Base-by-base conservation (phyloP, 2,113 vertebrate species). In the Anhinga anhinga region DNA sequence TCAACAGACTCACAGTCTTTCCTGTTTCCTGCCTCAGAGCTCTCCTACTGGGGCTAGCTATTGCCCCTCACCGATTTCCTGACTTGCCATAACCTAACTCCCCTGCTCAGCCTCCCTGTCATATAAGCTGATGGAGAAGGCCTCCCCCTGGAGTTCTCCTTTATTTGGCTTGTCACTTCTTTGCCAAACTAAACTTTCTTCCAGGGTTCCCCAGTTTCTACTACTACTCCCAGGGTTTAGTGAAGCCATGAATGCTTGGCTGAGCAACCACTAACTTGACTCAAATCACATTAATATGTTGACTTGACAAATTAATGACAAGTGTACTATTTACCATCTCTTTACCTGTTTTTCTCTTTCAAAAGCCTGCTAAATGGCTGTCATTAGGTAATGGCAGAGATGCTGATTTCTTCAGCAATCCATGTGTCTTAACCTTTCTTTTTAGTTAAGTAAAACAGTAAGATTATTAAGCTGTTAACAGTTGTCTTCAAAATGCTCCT, bases 181-280 rank as follows among this genome's bases (percentile, higher is more conserved):
- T 78, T 93, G 79, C 79, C 90, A 97, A 95, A 78, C 50, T 74
- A 94, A 96, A 94, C 62, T 90, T 87, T 93, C 50, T 94, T 95
- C 85, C 38, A 71, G 83, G 38, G 26, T 87, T 87, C 62, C 76
- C 76, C 19, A 4, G 27, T 71, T 86, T 92, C 66, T 90, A 58
- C 42, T 70, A 13, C 65, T 61, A 23, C 30, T 95, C 40, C 21
- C 52, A 82, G 53, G 55, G 45, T 84, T 94, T 83, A 88, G 29
- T 47, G 76, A 90, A 86, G 79, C 56, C 38, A 36, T 84, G 53
- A 95, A 92, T 81, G 44, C 49, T 93, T 86, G 78, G 84, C 74
- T 86, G 42, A 94, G 62, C 34, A 84, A 79, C n/a, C 15, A 65
- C 62, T 69, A 82, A 77, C 27, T 93, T 25, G 4, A 93, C 85